Base-by-base conservation (phyloP, 2,113 vertebrate genomes). In the Lathamus discolor region DNA sequence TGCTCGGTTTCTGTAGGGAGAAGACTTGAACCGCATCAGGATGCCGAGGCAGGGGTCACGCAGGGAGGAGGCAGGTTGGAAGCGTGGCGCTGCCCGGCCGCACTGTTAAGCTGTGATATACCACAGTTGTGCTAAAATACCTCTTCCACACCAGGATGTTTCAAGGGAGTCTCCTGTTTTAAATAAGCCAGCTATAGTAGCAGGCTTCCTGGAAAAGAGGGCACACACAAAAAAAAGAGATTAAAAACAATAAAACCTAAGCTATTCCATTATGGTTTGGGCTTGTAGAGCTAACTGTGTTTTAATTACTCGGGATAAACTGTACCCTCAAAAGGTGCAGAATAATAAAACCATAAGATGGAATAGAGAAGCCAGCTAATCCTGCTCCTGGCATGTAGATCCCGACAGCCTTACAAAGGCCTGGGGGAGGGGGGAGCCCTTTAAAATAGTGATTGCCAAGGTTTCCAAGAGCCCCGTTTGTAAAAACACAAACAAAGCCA, bases 311-410 rank as follows among this genome's bases (percentile, higher is more conserved):
- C 2, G 1, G 95, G 96, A 96, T 97, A 94, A 97, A 95, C 52
- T 79, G 93, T 96, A 51, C 96, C 95, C 92, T 97, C 92, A 55
- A 85, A 97, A 96, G 95, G 94, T 94, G 93, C n/a, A 1, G 92
- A 67, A 95, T 86, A 96, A 95, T 92, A 90, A 88, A 76, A 61
- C 55, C 6, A 2, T 88, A 62, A 96, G 95, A 95, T 93, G 96
- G 96, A 91, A 95, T 95, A 87, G 96, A 86, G 95, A 92, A 83
- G 90, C 46, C 88, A 91, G 96, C 96, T 96, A 94, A 97, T 96
- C 95, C 96, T 84, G 86, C 93, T 95, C 57, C 96, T 95, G 91
- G 95, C 96, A 77, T 83, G 83, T 51, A 51, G 80, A 86, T 84
- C 93, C 88, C 4, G 5, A 79, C 95, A 90, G 92, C 91, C 77